phyloP scores from a whole-genome alignment of 2,113 vertebrate genomes.

The Coptodon rendalli region DNA sequence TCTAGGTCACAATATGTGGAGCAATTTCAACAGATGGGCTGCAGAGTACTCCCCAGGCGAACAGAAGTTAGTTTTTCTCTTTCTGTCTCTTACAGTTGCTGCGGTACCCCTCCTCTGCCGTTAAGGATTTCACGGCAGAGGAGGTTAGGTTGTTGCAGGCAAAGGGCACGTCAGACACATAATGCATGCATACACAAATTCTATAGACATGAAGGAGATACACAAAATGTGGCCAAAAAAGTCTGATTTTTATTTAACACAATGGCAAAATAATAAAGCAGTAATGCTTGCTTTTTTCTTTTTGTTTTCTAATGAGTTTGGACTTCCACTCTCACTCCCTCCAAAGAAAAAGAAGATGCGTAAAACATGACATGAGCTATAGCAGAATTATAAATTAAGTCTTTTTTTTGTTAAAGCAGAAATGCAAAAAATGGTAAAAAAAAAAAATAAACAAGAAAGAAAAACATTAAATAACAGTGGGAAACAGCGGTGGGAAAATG shows the following conservation, averaged over 20 bases:
- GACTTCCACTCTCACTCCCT: background rate
- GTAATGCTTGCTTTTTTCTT: background rate
- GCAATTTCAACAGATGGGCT: slow-evolving; percentile 79
- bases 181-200: background rate
- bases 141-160: background rate
- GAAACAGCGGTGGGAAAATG: background rate
- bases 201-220: background rate
- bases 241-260: background rate
- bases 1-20: slow-evolving; percentile 81
- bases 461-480: background rate
- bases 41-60: slow-evolving; percentile 72
- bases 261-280: background rate
- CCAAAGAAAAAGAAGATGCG: background rate
- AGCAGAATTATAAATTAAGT: background rate
- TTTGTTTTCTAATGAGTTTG: background rate
- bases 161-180: background rate
- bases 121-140: slow-evolving; percentile 42
- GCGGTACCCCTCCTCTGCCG: background rate
- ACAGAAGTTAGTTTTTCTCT: slow-evolving; percentile 71
- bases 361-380: background rate
- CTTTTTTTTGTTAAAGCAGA: background rate
- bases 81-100: slow-evolving; percentile 31
- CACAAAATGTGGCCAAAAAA: background rate
- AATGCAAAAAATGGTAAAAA: background rate
- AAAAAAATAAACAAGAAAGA: too few relatives aligned